Evolutionary conservation across 2,113 vertebrate species (phyloP), one percentile per base, ranked within the genome.

Genomic region (Sapajus apella): DNA sequence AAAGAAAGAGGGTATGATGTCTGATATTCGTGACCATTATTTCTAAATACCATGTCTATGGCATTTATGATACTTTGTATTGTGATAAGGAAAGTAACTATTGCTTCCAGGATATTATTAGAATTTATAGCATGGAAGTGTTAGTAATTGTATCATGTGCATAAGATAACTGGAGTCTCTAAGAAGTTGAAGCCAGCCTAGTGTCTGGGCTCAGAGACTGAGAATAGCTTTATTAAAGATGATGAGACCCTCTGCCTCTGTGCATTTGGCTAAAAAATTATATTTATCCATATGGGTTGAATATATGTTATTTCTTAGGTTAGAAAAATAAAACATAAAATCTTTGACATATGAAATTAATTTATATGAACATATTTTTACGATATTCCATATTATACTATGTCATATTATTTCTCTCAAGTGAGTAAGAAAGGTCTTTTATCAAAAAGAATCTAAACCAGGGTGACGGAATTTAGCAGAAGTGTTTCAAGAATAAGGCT

Each of bases 401-500:
- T 43, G 17, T 87, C 55, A 56, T 61, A 32, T 76, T 81, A 77
- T 88, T 95, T 93, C 40, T 97, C 30, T 85, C 84, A n/a, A 93
- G 43, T 90, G n/a, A 70, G 52, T 75, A 90, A 77, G 30, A 61
- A 80, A 43, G 16, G 17, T 70, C 47, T 70, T 87, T 85, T 87
- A 96, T 68, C 12, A 95, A 97, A 90, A 17, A 91, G 8, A 12
- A 84, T 90, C 20, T 91, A 88, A 84, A 52, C 87, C 13, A 73
- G 13, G 18, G 16, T 80, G 79, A 84, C 27, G n/a, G 43, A 87
- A 88, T 82, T 72, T 72, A 93, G 35, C 25, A 91, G 30, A 95
- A 73, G 1, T 58, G 37, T 96, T 94, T 97, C 52, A 50, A 82
- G 35, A 81, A 66, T 83, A 86, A 95, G 18, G 18, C 37, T 84